These are phyloP conservation scores for Petroica traversi DNA, from an alignment of 2,113 vertebrate species.

Conservation along the genomic window DNA sequence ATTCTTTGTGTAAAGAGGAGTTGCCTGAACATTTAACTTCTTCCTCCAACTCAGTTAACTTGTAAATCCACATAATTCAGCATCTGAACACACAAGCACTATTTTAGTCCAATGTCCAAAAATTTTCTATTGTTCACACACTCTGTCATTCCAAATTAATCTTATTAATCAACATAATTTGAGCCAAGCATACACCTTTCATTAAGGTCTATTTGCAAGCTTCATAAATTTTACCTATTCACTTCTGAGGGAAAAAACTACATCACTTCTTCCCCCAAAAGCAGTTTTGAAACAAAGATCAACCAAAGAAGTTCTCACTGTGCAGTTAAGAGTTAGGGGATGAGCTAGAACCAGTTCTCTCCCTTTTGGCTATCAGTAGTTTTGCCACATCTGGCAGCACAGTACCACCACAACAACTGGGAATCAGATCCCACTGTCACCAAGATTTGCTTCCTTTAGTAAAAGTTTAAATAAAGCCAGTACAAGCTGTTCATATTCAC, in stretches of 20 bases:
- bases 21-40: not conserved
- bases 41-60: not conserved
- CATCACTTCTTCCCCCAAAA: not conserved
- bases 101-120: not conserved
- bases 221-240: not conserved
- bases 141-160: not conserved
- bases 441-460: not conserved
- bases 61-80: not conserved
- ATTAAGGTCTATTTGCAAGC: not conserved
- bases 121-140: not conserved
- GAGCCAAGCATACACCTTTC: not conserved
- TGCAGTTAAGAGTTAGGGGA: not conserved
- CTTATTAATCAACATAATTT: not conserved
- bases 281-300: not conserved
- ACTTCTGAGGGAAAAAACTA: not conserved
- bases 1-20: not conserved
- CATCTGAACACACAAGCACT: not conserved
- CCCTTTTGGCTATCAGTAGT: not conserved
- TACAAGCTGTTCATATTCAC: not conserved
- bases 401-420: not conserved
- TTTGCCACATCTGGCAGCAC: not conserved
- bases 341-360: not conserved
- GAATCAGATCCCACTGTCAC: not conserved
- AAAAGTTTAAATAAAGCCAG: not conserved
- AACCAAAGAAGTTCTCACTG: not conserved